A percentile compares a stretch with the other conserved stretches of the same genome.
Conservation (phyloP, 2,888 invertebrate species). For the Aromia moschata region DNA sequence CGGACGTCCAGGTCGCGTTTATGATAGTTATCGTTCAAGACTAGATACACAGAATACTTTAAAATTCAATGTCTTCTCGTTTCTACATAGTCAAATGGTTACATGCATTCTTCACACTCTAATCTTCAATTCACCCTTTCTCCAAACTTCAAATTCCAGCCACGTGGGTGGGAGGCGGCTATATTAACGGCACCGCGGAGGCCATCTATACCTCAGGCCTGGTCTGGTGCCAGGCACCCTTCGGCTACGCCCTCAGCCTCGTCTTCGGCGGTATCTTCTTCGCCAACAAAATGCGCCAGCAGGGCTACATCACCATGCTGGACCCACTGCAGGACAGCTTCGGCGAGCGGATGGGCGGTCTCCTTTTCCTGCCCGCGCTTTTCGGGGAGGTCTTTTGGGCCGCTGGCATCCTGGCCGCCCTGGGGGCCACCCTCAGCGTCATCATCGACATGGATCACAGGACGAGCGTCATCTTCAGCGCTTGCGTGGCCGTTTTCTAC, state of each 20-base stretch:
- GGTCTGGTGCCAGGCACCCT: conserved; percentile 99
- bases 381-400: conserved; percentile 98
- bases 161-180: conserved; percentile 99
- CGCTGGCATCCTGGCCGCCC: conserved; percentile 94
- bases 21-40: too few relatives aligned
- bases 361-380: conserved; percentile 94
- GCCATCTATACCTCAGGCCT: conserved; percentile 92
- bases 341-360: conserved; percentile 96
- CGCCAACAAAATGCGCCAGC: conserved; percentile 96
- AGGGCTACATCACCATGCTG: conserved; percentile 98
- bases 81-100: too few relatives aligned
- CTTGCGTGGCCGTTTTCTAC: conserved; percentile 96
- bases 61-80: too few relatives aligned
- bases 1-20: too few relatives aligned
- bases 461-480: conserved; percentile 92
- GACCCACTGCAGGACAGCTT: conserved; percentile 97
- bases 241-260: conserved; percentile 95
- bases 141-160: too few relatives aligned
- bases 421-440: conserved; percentile 95
- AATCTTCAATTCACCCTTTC: too few relatives aligned
- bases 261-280: conserved; percentile 97
- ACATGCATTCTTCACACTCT: too few relatives aligned
- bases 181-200: conserved; percentile 99
- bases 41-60: too few relatives aligned
- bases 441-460: conserved; percentile 96